Conservation (phyloP, 2,797 vertebrate species). For the Scolopax rusticola region DNA sequence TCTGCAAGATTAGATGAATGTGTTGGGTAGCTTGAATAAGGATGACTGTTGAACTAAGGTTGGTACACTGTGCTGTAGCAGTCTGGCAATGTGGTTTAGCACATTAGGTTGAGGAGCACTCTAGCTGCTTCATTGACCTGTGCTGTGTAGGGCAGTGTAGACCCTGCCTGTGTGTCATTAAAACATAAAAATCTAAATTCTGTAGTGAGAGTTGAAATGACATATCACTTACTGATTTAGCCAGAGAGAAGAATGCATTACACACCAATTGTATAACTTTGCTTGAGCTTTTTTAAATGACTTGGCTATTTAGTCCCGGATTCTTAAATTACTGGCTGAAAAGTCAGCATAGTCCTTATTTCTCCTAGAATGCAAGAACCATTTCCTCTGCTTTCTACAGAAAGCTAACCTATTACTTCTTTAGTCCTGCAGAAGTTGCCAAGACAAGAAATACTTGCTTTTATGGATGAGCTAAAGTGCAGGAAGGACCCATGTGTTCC, state of each 20-base stretch:
- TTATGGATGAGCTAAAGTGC: background rate
- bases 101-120: background rate
- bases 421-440: background rate
- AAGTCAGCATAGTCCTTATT: background rate
- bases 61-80: background rate
- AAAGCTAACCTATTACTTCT: background rate
- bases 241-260: background rate
- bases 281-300: background rate
- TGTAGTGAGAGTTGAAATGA: background rate
- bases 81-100: background rate
- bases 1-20: background rate
- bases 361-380: background rate
- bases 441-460: background rate
- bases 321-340: background rate
- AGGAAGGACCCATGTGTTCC: background rate
- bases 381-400: background rate
- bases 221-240: background rate
- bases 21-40: background rate
- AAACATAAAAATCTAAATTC: background rate
- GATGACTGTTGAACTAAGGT: background rate
- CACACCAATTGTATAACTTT: background rate
- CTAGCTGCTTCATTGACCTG: background rate
- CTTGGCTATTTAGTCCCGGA: background rate
- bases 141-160: background rate
- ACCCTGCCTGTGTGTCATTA: background rate